Evolutionary conservation across 2,113 vertebrate genomes (phyloP).

Genomic region (Crypturellus undulatus): DNA sequence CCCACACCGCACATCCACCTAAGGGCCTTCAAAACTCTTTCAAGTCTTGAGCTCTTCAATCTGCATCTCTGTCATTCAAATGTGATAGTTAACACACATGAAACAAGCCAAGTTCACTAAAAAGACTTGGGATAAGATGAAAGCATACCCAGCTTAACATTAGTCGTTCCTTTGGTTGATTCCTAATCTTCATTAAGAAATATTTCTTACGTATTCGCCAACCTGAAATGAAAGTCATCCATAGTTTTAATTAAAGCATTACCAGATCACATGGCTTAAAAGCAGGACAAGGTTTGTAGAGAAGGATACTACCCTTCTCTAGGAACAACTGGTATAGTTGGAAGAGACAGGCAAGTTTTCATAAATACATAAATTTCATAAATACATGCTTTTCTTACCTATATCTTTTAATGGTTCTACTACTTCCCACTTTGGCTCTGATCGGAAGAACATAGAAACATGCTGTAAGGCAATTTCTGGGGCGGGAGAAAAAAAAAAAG

Average conservation of each 20-base stretch:
- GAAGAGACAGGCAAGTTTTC: not conserved
- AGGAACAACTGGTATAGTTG: not conserved
- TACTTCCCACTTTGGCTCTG: slow-evolving; percentile 96
- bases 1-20: not conserved
- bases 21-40: not conserved
- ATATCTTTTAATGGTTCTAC: slow-evolving; percentile 95
- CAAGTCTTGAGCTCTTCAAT: not conserved
- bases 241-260: not conserved
- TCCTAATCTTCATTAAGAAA: slow-evolving; percentile 95
- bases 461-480: slow-evolving; percentile 97
- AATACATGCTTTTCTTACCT: slow-evolving; percentile 79
- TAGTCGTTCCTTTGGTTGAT: slow-evolving; percentile 92
- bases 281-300: not conserved
- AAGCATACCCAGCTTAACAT: slow-evolving; percentile 92
- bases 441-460: slow-evolving; percentile 99
- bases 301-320: not conserved
- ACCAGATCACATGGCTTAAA: not conserved
- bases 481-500: slow-evolving; percentile 2
- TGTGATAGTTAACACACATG: not conserved
- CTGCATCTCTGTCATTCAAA: not conserved
- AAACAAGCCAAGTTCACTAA: not conserved
- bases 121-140: not conserved
- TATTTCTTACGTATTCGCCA: slow-evolving; percentile 98
- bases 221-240: slow-evolving; percentile 73
- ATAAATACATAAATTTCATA: not conserved